Conservation (phyloP, 2,797 vertebrate species). For the Oryzias sinensis region DNA sequence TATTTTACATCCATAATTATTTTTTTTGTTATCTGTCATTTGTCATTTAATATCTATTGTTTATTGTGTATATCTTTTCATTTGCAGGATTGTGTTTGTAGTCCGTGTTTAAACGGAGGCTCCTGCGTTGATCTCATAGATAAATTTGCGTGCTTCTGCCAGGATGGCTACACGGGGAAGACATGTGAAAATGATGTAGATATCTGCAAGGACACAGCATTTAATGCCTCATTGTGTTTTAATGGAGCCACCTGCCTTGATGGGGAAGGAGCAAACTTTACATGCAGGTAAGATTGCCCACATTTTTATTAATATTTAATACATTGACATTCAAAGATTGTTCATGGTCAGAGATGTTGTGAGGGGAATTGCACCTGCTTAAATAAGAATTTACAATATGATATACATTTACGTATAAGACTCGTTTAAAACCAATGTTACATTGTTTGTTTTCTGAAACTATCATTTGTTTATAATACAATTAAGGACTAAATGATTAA, state of each 20-base stretch:
- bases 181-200: conserved; percentile 77
- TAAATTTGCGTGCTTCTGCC: conserved; percentile 79
- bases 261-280: conserved; percentile 76
- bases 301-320: neutral
- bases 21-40: neutral
- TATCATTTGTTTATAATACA: too few species aligned
- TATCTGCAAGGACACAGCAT: conserved; percentile 60
- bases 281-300: conserved; percentile 80
- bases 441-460: neutral
- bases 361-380: neutral
- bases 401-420: neutral
- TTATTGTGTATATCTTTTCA: conserved; percentile 11
- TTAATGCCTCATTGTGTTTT: conserved; percentile 71
- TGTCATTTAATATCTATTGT: too few species aligned
- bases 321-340: neutral
- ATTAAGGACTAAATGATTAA: too few species aligned
- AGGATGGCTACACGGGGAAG: conserved; percentile 71
- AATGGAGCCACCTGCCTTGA: conserved; percentile 80
- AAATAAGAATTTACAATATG: neutral
- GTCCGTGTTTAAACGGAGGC: conserved; percentile 77
- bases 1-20: conserved; percentile 33
- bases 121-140: conserved; percentile 79
- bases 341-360: neutral
- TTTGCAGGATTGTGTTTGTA: conserved; percentile 77
- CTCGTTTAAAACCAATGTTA: neutral